Conservation (phyloP, 2,113 vertebrate genomes). For the Poicephalus gulielmi region DNA sequence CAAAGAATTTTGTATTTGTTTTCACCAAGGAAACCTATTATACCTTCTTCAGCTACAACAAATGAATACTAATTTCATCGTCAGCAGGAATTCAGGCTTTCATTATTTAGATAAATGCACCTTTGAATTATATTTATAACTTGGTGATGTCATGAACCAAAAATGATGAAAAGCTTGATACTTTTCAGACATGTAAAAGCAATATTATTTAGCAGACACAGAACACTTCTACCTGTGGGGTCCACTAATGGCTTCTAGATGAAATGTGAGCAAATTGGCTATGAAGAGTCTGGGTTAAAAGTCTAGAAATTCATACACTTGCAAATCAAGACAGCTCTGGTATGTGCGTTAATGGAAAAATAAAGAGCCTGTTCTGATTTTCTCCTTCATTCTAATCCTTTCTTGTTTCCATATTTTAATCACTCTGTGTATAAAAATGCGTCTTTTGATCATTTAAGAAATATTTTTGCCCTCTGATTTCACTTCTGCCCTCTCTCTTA, state of each 20-base stretch:
- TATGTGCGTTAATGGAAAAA: slow-evolving; percentile 38
- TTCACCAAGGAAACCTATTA: slow-evolving; percentile 1
- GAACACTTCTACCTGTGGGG: slow-evolving; percentile 24
- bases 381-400: slow-evolving; percentile 40
- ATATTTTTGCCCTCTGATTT: slow-evolving; percentile 35
- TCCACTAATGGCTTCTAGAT: slow-evolving; percentile 33
- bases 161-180: slow-evolving; percentile 45
- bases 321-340: slow-evolving; percentile 30
- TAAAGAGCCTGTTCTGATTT: slow-evolving; percentile 57
- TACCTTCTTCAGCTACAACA: background rate
- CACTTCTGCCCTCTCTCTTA: background rate
- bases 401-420: slow-evolving; percentile 49
- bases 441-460: slow-evolving; percentile 48
- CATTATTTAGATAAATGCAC: slow-evolving; percentile 41
- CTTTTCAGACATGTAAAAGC: slow-evolving; percentile 34
- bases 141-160: slow-evolving; percentile 9
- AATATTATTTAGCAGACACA: background rate
- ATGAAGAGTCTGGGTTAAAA: slow-evolving; percentile 56
- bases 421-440: slow-evolving; percentile 27
- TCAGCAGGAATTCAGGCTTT: slow-evolving; percentile 46
- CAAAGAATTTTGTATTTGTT: background rate
- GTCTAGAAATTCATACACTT: slow-evolving; percentile 64
- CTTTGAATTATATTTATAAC: slow-evolving; percentile 7
- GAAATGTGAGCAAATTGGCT: slow-evolving; percentile 31
- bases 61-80: slow-evolving; percentile 42